These are phyloP conservation scores for Pteropus alecto DNA, from an alignment of 2,113 vertebrate genomes.

Conservation along the genomic window DNA sequence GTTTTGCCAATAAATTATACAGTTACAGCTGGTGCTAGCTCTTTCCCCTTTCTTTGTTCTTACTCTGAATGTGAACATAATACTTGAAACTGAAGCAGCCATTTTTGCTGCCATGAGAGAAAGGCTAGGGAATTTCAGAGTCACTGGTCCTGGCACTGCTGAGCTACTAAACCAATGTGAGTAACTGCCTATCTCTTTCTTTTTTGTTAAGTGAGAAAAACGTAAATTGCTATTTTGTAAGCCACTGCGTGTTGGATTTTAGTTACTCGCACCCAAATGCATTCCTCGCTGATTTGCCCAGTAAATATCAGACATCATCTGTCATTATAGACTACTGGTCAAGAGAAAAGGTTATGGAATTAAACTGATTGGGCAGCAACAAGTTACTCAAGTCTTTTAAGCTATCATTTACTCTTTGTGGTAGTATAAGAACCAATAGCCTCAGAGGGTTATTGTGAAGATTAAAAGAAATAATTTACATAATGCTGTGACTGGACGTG, in stretches of 20 bases:
- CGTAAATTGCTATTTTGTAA: neutral
- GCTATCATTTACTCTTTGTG: neutral
- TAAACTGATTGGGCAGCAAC: neutral
- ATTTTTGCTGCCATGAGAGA: neutral
- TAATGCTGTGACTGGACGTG: neutral
- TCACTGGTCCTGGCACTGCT: neutral
- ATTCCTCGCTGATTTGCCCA: neutral
- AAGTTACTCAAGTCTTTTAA: neutral
- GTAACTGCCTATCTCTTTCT: neutral
- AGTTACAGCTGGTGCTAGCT: neutral
- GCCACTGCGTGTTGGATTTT: neutral
- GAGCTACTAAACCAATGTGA: neutral
- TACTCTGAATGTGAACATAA: neutral
- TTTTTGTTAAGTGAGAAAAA: neutral
- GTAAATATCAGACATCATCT: neutral
- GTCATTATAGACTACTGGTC: neutral
- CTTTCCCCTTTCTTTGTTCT: neutral
- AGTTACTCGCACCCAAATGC: neutral
- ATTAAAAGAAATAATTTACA: neutral
- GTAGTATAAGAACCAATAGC: neutral
- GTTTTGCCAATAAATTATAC: neutral
- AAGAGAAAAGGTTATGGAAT: neutral
- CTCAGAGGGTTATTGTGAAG: neutral
- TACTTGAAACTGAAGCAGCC: neutral
- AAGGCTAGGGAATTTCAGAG: neutral